Base-by-base conservation (phyloP, 1,140 invertebrate species). In the Danaus melanippus region DNA sequence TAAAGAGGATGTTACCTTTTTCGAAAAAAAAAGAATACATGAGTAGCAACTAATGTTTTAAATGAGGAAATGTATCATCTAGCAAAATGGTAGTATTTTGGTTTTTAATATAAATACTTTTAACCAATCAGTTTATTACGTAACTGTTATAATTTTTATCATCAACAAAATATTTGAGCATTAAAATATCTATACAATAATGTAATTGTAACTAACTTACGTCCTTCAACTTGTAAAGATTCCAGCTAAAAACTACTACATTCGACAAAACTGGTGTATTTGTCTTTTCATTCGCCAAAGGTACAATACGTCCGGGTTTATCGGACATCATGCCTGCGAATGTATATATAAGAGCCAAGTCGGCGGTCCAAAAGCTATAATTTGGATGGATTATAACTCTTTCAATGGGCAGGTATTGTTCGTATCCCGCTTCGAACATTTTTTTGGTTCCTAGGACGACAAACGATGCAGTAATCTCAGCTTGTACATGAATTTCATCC, bases 401-500 rank as follows among this genome's bases (percentile, higher is more conserved):
- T 41, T 80, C 77, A 43, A 80, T 80, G 0, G 73, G 77, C 3
- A 80, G 50, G 48, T 80, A 78, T 17, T 78, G 70, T 56, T 80
- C 77, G 42, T 63, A 63, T 39, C 61, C 57, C 5, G 56, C 46
- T 10, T 59, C 46, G 10, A 59, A 59, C 74, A 78, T 76, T 48
- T 71, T 69, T 50, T 74, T 76, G 5, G 70, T 74, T 43, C 76
- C 76, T 46, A 82, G 71, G 0, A 82, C 71, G 0, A 79, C 69
- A 40, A 82, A 82, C 0, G 75, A 78, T 5, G 69, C 61, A 4
- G 78, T 74, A 2, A 81, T 41, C 58, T 79, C 73, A 1, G 68
- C 58, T 58, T 58, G 46, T 17, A 62, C 41, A 7, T 42, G 39
- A 42, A 58, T 53, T 10, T 60, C 47, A 10, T 40, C 39, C 7